A percentile compares a stretch with the other conserved stretches of the same genome.
Conservation (phyloP, 2,797 vertebrate genomes). For the Pseudochirops corinnae region DNA sequence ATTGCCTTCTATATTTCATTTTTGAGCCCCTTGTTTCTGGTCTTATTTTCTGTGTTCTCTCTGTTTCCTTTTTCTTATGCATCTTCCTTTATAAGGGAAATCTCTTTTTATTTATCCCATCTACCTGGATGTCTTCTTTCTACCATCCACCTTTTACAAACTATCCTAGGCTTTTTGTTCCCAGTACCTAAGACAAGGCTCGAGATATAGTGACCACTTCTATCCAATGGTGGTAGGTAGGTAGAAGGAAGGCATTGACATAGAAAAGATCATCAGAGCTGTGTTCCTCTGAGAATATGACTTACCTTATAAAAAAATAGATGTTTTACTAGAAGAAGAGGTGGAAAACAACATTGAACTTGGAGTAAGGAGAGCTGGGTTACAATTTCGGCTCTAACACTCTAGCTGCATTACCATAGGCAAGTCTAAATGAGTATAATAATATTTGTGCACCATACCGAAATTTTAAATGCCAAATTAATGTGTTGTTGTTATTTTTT, state of each 20-base stretch:
- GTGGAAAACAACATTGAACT: background rate
- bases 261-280: background rate
- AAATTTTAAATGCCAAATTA: background rate
- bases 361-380: background rate
- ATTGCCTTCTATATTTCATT: background rate
- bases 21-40: background rate
- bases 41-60: background rate
- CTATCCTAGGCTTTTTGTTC: background rate
- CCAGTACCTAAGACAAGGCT: background rate
- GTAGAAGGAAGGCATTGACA: background rate
- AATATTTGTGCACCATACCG: background rate
- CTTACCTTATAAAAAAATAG: background rate
- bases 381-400: background rate
- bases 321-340: background rate
- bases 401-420: background rate
- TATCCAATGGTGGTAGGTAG: background rate
- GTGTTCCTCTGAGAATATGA: background rate
- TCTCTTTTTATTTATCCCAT: background rate
- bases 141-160: background rate
- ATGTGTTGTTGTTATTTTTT: background rate
- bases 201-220: background rate
- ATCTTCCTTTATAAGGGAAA: background rate
- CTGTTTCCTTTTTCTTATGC: background rate
- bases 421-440: background rate
- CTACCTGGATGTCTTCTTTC: background rate